Percentiles rank a stretch among this genome's conserved stretches.
phyloP scores from a whole-genome alignment of 92 coral and sea anemone genomes.

The Epizoanthus stellaris region DNA sequence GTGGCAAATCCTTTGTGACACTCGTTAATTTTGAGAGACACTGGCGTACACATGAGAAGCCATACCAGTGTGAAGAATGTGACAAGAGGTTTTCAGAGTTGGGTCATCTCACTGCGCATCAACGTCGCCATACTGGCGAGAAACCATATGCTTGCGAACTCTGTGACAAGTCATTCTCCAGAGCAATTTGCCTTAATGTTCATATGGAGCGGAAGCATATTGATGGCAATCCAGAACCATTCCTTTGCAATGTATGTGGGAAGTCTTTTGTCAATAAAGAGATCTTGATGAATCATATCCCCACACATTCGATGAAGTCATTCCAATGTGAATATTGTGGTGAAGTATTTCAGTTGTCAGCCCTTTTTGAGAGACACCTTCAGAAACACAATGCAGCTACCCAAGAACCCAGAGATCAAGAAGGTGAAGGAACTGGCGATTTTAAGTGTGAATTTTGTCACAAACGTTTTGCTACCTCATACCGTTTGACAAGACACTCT shows the following conservation, averaged over 20 bases:
- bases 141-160: constrained; percentile 10
- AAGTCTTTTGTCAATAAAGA: constrained; percentile 16
- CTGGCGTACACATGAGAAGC: constrained; percentile 17
- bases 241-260: background rate
- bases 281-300: background rate
- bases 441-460: constrained; percentile 20
- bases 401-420: background rate
- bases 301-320: constrained; percentile 20
- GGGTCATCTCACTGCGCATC: constrained; percentile 29
- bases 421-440: background rate
- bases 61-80: constrained; percentile 35
- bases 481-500: constrained; percentile 26
- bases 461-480: background rate
- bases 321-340: constrained; percentile 23
- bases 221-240: background rate
- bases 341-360: constrained; percentile 23
- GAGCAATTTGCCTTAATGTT: background rate
- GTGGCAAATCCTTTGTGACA: background rate
- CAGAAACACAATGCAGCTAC: background rate
- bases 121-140: constrained; percentile 4
- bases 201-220: constrained; percentile 10
- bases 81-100: constrained; percentile 22
- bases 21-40: background rate
- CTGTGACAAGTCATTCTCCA: constrained; percentile 20
- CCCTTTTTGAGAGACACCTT: constrained; percentile 1